A percentile compares a stretch with the other conserved stretches of the same genome.
These are phyloP conservation scores for Balearica regulorum DNA, from an alignment of 2,797 vertebrate genomes.

Conservation along the genomic window DNA sequence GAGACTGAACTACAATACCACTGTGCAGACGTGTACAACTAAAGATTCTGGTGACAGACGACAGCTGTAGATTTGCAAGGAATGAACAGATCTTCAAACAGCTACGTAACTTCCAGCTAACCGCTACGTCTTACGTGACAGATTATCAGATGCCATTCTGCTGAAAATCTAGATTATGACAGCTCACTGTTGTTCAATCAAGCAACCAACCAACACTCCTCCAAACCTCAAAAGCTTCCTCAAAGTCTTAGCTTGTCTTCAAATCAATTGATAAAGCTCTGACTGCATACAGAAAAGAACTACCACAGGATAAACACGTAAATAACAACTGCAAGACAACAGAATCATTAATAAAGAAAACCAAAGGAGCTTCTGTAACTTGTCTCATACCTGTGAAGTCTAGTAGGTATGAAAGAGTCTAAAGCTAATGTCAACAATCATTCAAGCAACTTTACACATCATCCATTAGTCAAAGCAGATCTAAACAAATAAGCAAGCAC, in stretches of 20 bases:
- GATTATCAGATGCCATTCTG: background rate
- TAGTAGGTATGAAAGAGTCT: background rate
- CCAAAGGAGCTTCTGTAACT: background rate
- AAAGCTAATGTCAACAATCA: background rate
- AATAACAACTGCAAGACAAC: background rate
- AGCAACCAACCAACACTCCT: background rate
- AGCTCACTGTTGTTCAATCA: background rate
- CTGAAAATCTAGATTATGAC: background rate
- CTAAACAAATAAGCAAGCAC: background rate
- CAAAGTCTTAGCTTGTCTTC: background rate
- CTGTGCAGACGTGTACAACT: background rate
- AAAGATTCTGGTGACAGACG: background rate
- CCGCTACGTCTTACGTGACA: accelerated
- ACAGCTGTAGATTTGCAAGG: background rate
- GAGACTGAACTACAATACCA: background rate
- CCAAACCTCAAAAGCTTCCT: background rate
- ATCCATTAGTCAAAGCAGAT: background rate
- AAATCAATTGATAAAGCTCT: background rate
- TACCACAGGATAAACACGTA: background rate
- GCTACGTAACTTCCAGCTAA: background rate
- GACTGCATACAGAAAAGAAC: background rate
- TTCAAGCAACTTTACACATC: background rate
- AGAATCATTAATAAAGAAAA: background rate
- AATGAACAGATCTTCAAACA: background rate
- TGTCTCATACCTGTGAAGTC: background rate